Base-by-base conservation (phyloP, 2,888 invertebrate species). In the Abscondita cerata region DNA sequence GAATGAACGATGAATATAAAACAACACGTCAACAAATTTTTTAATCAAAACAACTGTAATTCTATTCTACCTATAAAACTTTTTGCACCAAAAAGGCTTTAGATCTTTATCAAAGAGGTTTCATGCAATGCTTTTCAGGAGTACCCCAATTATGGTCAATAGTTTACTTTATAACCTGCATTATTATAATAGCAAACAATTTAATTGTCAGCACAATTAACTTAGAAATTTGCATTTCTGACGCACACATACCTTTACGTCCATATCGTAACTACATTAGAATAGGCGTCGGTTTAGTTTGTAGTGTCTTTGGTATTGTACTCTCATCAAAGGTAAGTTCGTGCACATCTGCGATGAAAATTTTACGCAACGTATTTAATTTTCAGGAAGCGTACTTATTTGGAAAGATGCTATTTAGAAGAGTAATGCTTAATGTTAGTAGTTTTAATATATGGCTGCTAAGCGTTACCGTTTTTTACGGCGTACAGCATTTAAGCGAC, bases 401-500 rank as follows among this genome's bases (percentile, higher is more conserved):
- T 19, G 15, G 25, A 2, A 51, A 63, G 31, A 8, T 56, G n/a
- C 5, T 54, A 9, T 50, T 52, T 9, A 46, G 31, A 34, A 13
- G 19, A 2, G 5, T 52, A 33, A 48, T 63, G 25, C 18, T 20
- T 8, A 11, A 59, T 15, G 11, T 58, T 12, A 36, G 59, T 36
- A 36, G 34, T 12, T 64, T 69, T 15, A 59, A 60, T 15, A 31
- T 62, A 1, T 55, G 66, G n/a, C 6, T 68, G 9, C 59, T 62
- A 38, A 41, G 50, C 6, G 8, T 68, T 4, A 18, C 66, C 6
- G 60, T 67, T 3, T 66, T 67, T n/a, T 72, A 72, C 44, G 64
- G 70, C 0, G 69, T 71, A 3, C 66, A 69, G 50, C 61, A 64
- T 41, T 50, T 72, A 9, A 61, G 69, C 48, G 72, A 72, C 36